Conservation (phyloP, 2,888 invertebrate species). For the Cephalotes varians region DNA sequence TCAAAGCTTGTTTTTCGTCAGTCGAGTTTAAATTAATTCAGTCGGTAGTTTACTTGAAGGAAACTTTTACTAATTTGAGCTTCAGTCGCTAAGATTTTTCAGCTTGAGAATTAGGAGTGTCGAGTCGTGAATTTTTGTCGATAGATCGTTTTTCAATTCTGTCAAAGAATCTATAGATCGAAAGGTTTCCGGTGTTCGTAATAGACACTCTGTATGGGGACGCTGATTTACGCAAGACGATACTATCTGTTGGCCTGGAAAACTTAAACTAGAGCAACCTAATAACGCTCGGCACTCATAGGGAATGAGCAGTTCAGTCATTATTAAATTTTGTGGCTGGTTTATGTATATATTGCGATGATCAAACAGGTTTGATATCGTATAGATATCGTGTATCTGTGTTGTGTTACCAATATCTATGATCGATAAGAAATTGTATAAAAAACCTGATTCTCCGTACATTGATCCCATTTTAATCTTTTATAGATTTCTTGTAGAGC, state of each 20-base stretch:
- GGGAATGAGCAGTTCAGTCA: slow-evolving; percentile 22
- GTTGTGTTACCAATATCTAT: background rate
- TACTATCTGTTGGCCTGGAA: slow-evolving; percentile 39
- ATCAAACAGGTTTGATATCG: background rate
- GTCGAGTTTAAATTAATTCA: slow-evolving; percentile 4
- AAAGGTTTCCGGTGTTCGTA: background rate
- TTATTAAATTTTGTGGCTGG: slow-evolving; percentile 23
- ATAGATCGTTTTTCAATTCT: background rate
- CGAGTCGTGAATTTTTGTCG: background rate
- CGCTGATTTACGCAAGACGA: slow-evolving; percentile 40
- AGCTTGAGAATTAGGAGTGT: background rate
- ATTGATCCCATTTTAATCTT: background rate
- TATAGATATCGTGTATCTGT: background rate
- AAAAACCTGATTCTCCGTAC: background rate
- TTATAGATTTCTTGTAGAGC: background rate
- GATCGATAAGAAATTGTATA: background rate
- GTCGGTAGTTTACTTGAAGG: background rate
- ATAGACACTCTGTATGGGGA: slow-evolving; percentile 1
- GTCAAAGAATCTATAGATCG: slow-evolving; percentile 10
- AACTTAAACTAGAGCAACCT: slow-evolving; percentile 46
- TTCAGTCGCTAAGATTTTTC: background rate
- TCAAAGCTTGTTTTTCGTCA: background rate
- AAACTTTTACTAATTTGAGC: slow-evolving; percentile 9
- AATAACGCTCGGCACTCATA: slow-evolving; percentile 23
- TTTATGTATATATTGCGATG: background rate